A percentile compares a stretch with the other conserved stretches of the same genome.
These are phyloP conservation scores for Anoplolepis gracilipes DNA, from an alignment of 1,140 invertebrate genomes.

Conservation along the genomic window DNA sequence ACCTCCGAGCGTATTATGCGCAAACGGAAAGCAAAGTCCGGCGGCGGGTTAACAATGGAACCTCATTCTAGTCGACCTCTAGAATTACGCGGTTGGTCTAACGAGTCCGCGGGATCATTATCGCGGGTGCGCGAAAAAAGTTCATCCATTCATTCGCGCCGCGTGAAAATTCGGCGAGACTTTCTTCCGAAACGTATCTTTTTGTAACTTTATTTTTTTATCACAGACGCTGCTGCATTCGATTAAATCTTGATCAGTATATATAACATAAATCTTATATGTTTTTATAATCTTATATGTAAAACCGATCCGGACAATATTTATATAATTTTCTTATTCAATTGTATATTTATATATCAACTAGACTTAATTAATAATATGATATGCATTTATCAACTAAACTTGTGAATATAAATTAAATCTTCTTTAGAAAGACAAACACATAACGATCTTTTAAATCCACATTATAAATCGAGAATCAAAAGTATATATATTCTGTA, in stretches of 20 bases:
- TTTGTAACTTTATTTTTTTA: background rate
- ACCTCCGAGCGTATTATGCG: slow-evolving; percentile 24
- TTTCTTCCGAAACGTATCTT: background rate
- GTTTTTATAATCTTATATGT: too few species aligned
- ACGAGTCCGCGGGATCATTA: slow-evolving; percentile 43
- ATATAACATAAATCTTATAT: too few species aligned
- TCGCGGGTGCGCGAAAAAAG: background rate
- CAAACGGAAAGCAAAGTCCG: slow-evolving; percentile 30
- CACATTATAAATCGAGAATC: background rate
- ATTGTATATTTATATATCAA: background rate
- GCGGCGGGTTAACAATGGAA: slow-evolving; percentile 41
- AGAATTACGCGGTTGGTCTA: slow-evolving; percentile 42
- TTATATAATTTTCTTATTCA: slow-evolving; percentile 23
- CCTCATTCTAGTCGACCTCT: slow-evolving; percentile 11
- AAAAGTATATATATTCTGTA: background rate
- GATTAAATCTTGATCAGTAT: background rate
- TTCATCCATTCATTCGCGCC: background rate
- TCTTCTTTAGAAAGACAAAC: background rate
- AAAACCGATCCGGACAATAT: background rate
- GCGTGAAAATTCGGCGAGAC: background rate
- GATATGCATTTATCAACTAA: background rate
- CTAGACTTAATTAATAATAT: background rate
- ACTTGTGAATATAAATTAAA: background rate
- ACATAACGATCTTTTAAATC: background rate
- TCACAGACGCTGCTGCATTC: background rate